A percentile compares a stretch with the other conserved stretches of the same genome.
These are phyloP conservation scores for Telmatherina bonti DNA, from an alignment of 2,797 vertebrate species.

Conservation along the genomic window DNA sequence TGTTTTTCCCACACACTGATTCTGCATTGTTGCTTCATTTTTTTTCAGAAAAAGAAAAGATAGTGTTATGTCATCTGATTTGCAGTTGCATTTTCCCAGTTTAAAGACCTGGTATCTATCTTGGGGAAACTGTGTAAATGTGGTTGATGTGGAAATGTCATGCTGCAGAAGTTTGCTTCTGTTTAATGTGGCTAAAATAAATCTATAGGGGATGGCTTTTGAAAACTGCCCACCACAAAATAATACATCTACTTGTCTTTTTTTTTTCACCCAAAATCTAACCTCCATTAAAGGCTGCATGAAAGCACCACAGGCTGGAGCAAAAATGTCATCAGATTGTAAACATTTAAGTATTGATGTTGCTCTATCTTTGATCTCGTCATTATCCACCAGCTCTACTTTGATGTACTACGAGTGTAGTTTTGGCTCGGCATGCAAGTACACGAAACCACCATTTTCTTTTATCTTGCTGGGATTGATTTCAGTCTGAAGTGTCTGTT, in stretches of 20 bases:
- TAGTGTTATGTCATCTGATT: too few relatives aligned
- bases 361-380: conserved; percentile 54
- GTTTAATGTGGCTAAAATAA: conserved; percentile 3
- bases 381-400: conserved; percentile 35
- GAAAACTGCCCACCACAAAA: not conserved
- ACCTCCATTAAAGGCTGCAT: conserved; percentile 5
- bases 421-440: conserved; percentile 29
- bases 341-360: conserved; percentile 52
- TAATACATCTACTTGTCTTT: not conserved
- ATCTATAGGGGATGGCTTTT: conserved; percentile 1
- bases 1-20: too few relatives aligned
- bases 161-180: not conserved
- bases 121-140: too few relatives aligned
- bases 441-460: conserved; percentile 7
- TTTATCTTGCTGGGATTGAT: conserved; percentile 36
- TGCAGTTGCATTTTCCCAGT: too few relatives aligned
- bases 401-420: conserved; percentile 46
- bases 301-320: conserved; percentile 14
- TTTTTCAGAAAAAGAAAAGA: too few relatives aligned
- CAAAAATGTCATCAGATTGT: conserved; percentile 32
- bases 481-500: conserved; percentile 35
- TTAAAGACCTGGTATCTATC: too few relatives aligned
- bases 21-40: too few relatives aligned
- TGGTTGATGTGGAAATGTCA: too few relatives aligned
- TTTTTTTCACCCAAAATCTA: not conserved